Percentiles rank a stretch among this genome's conserved stretches.
These are phyloP conservation scores for Drosophila ezoana DNA, from an alignment of 2,888 invertebrate species.

Conservation along the genomic window DNA sequence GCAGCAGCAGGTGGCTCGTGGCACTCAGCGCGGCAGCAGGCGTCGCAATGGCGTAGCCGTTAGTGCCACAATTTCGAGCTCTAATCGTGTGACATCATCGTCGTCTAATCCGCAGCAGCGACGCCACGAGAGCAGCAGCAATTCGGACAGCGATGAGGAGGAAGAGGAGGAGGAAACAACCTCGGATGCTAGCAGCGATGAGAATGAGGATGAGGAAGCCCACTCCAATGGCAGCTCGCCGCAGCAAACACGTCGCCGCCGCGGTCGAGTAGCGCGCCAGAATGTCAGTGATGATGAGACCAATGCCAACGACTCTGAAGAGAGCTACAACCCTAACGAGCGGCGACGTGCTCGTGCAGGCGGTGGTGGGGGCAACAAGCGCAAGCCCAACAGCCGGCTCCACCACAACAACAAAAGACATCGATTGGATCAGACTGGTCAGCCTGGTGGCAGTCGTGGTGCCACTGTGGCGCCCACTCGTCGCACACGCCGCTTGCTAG, in stretches of 20 bases:
- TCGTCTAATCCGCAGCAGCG: constrained; percentile 76
- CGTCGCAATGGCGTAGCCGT: constrained; percentile 65
- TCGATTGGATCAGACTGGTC: constrained; percentile 24
- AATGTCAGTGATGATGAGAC: constrained; percentile 79
- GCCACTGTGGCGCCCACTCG: constrained; percentile 38
- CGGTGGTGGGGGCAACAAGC: constrained; percentile 42
- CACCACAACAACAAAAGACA: constrained; percentile 50
- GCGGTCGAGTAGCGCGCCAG: constrained; percentile 53
- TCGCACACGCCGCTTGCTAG: constrained; percentile 63
- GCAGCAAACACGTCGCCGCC: constrained; percentile 54
- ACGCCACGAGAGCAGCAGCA: constrained; percentile 57
- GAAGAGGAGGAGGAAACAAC: constrained; percentile 68
- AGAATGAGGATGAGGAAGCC: constrained; percentile 69
- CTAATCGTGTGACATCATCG: constrained; percentile 83
- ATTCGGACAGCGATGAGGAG: constrained; percentile 76
- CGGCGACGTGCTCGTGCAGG: constrained; percentile 58
- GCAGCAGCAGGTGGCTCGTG: constrained; percentile 54
- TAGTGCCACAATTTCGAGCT: constrained; percentile 68
- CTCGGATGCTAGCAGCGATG: constrained; percentile 66
- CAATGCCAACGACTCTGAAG: constrained; percentile 87
- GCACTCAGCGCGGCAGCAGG: constrained; percentile 50
- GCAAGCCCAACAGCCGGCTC: constrained; percentile 40
- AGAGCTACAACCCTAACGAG: constrained; percentile 86
- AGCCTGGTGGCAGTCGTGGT: constrained; percentile 36
- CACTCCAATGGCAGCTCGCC: constrained; percentile 60